Evolutionary conservation across 1,140 invertebrate genomes (phyloP).

Genomic region (Drosophila paulistorum): DNA sequence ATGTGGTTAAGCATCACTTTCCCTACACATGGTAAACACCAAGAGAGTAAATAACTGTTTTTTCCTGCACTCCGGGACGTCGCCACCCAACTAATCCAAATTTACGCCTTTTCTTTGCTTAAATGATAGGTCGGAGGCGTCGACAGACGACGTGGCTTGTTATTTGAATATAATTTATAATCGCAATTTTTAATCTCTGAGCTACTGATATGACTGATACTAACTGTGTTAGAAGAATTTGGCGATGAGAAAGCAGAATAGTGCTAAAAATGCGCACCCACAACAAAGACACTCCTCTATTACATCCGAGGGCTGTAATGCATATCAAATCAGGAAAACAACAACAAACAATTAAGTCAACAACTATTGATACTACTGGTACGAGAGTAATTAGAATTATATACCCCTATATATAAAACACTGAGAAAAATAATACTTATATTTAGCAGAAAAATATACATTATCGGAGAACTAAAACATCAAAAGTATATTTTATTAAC

Average conservation of each 20-base stretch:
- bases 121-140: constrained; percentile 6
- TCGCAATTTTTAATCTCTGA: constrained; percentile 29
- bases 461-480: too few relatives aligned
- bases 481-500: too few relatives aligned
- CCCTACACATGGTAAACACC: constrained; percentile 20
- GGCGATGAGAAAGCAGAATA: neutral
- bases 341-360: constrained; percentile 16
- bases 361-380: neutral
- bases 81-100: constrained; percentile 34
- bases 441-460: too few relatives aligned
- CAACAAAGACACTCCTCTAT: constrained; percentile 39
- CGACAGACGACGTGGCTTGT: constrained; percentile 15
- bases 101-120: constrained; percentile 21
- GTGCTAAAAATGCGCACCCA: constrained; percentile 5
- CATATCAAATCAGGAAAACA: constrained; percentile 50
- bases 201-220: constrained; percentile 28
- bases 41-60: neutral
- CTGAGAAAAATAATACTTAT: neutral
- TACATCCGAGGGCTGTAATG: constrained; percentile 17
- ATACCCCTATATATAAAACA: neutral
- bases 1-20: constrained; percentile 21
- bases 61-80: neutral
- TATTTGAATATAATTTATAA: constrained; percentile 28
- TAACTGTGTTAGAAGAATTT: neutral
- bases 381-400: constrained; percentile 1